Percentiles rank a stretch among this genome's conserved stretches.
phyloP scores from a whole-genome alignment of 1,140 invertebrate genomes.

The Nasonia longicornis region DNA sequence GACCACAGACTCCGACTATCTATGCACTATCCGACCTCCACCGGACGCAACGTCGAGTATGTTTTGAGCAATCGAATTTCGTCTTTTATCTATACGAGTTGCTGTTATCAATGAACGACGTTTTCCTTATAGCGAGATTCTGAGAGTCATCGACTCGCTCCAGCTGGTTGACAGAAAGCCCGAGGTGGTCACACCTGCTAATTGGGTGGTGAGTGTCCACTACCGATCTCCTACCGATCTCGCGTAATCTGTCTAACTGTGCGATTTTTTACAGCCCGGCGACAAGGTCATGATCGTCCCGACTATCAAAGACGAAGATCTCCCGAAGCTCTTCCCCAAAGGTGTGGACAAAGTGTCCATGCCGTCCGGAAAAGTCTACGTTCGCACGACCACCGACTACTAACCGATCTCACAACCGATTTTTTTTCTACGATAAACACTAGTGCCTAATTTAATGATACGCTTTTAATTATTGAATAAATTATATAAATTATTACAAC shows the following conservation, averaged over 20 bases:
- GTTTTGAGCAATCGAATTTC: conserved; percentile 57
- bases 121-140: conserved; percentile 82
- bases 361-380: conserved; percentile 85
- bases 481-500: not conserved
- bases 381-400: conserved; percentile 82
- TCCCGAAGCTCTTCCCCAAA: conserved; percentile 79
- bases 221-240: not conserved
- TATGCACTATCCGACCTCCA: conserved; percentile 92
- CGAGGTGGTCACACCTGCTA: conserved; percentile 85
- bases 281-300: conserved; percentile 88
- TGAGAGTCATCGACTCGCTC: conserved; percentile 89
- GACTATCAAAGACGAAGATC: conserved; percentile 77
- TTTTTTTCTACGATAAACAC: not conserved
- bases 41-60: conserved; percentile 92
- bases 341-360: conserved; percentile 77
- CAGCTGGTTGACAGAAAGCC: conserved; percentile 81
- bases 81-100: not conserved
- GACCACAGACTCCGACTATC: conserved; percentile 87
- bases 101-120: not conserved
- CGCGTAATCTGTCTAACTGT: not conserved
- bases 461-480: not conserved
- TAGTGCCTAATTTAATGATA: not conserved
- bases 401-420: conserved; percentile 54
- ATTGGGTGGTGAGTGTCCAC: conserved; percentile 80
- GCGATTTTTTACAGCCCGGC: conserved; percentile 73